Evolutionary conservation across 2,797 vertebrate species (phyloP).

Genomic region (Prunella strophiata): DNA sequence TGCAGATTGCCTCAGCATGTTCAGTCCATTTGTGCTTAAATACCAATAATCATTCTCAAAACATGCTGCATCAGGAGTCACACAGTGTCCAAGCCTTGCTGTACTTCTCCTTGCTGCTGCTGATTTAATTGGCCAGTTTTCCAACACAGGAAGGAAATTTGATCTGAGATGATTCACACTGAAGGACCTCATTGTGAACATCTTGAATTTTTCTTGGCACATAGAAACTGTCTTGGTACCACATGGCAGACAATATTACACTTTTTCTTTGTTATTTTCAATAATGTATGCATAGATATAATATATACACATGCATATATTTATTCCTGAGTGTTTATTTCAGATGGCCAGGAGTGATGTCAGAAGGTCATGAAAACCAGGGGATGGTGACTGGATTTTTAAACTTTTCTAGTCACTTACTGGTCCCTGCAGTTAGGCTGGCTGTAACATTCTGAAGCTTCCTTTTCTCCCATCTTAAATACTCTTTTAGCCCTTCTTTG

Average conservation of each 20-base stretch:
- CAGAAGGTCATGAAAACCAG: background rate
- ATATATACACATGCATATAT: background rate
- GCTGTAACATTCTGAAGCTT: background rate
- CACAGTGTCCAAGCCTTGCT: background rate
- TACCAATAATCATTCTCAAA: background rate
- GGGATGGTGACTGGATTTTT: background rate
- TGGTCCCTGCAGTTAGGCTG: background rate
- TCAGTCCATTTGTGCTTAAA: background rate
- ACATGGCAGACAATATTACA: background rate
- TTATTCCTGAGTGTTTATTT: background rate
- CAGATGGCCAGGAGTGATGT: background rate
- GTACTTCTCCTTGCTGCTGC: background rate
- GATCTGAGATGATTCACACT: background rate
- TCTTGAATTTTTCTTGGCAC: background rate
- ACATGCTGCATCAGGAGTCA: background rate
- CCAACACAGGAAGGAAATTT: background rate
- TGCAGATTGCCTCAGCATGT: background rate
- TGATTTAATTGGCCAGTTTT: background rate
- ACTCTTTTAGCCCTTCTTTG: background rate
- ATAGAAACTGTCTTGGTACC: background rate
- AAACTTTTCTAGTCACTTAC: background rate
- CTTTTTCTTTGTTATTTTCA: background rate
- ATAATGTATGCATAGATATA: background rate
- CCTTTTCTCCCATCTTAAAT: background rate
- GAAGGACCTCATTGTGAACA: background rate